Percentiles rank a stretch among this genome's conserved stretches.
These are phyloP conservation scores for Aphelocoma coerulescens DNA, from an alignment of 2,113 vertebrate genomes.

Conservation along the genomic window DNA sequence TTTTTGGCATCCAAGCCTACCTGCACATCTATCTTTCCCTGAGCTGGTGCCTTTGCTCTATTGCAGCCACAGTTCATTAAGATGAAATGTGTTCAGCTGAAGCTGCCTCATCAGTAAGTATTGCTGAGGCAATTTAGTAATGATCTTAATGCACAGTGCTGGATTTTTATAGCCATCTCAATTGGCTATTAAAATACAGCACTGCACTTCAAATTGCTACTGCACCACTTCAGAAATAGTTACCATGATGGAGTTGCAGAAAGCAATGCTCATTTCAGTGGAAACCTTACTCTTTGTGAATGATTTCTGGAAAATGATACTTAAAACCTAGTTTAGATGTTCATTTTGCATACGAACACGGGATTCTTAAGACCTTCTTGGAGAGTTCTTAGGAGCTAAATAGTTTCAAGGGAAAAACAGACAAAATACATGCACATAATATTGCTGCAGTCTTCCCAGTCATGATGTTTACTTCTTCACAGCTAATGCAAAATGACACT, in stretches of 20 bases:
- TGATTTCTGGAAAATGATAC: neutral
- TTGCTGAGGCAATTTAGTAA: conserved; percentile 57
- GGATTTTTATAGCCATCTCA: conserved; percentile 50
- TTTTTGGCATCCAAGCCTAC: neutral
- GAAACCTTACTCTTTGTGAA: neutral
- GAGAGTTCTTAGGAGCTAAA: neutral
- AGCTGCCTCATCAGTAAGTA: conserved; percentile 54
- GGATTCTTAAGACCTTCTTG: neutral
- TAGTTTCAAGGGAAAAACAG: neutral
- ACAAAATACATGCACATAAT: neutral
- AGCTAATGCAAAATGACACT: neutral
- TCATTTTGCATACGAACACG: neutral
- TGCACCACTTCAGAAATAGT: conserved; percentile 26
- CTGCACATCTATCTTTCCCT: neutral
- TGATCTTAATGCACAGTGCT: conserved; percentile 29
- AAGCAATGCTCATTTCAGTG: neutral
- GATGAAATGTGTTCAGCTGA: conserved; percentile 9
- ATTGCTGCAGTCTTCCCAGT: neutral
- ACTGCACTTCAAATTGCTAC: conserved; percentile 23
- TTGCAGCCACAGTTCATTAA: conserved; percentile 22
- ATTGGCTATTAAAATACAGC: conserved; percentile 55
- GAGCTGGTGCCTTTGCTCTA: neutral
- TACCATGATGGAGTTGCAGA: neutral
- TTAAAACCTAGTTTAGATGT: neutral
- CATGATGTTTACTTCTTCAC: neutral